A percentile compares a stretch with the other conserved stretches of the same genome.
Evolutionary conservation across 2,888 invertebrate species (phyloP).

Genomic region (Acanthosepion esculentum): DNA sequence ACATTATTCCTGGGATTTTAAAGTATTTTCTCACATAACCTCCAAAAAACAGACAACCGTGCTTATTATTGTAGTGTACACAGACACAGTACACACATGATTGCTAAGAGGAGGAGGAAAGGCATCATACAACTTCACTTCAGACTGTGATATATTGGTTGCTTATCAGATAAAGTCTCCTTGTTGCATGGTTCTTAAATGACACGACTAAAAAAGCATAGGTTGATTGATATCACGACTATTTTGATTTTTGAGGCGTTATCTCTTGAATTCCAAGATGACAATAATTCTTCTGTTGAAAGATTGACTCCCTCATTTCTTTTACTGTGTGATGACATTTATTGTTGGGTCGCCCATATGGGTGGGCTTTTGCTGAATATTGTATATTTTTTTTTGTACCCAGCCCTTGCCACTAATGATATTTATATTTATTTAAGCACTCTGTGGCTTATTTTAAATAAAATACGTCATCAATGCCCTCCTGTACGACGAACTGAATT

Average conservation of each 20-base stretch:
- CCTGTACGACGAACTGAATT: too few relatives aligned
- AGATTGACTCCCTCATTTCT: neutral
- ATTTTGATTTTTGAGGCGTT: too few relatives aligned
- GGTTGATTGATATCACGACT: too few relatives aligned
- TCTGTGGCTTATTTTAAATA: too few relatives aligned
- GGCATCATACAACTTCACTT: neutral
- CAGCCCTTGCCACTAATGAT: neutral
- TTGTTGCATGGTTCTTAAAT: neutral
- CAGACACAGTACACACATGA: neutral
- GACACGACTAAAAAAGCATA: neutral
- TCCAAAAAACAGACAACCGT: neutral
- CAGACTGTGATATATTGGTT: slow-evolving; percentile 9
- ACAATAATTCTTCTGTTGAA: neutral
- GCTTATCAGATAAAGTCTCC: neutral
- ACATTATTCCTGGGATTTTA: neutral
- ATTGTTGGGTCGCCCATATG: neutral
- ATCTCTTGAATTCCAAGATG: neutral
- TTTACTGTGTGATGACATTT: neutral
- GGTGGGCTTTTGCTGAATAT: neutral
- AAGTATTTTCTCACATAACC: neutral
- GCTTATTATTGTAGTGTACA: too few relatives aligned
- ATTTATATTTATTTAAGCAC: too few relatives aligned
- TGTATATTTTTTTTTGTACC: neutral
- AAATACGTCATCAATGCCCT: too few relatives aligned
- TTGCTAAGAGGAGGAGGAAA: neutral